Percentiles rank a stretch among this genome's conserved stretches.
phyloP scores from a whole-genome alignment of 2,888 invertebrate species.

The Drosophila neotestacea region DNA sequence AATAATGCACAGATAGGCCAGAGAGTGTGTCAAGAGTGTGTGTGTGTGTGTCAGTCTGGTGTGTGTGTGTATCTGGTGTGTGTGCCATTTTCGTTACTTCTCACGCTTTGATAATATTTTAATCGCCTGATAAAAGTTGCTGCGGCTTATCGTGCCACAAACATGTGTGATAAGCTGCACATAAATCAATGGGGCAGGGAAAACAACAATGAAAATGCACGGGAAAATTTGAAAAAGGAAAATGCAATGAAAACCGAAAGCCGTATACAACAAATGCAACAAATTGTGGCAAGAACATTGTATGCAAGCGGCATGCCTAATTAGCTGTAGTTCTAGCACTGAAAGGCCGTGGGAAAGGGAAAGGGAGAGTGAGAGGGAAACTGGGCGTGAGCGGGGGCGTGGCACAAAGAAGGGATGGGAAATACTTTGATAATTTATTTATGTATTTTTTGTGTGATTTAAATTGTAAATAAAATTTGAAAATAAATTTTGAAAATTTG shows the following conservation, averaged over 20 bases:
- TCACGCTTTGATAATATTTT: constrained; percentile 58
- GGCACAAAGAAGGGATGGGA: no score
- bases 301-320: neutral
- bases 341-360: neutral
- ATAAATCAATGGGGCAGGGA: constrained; percentile 39
- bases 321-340: neutral
- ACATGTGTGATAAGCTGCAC: constrained; percentile 44
- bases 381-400: no score
- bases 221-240: neutral
- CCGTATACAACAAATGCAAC: neutral
- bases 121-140: constrained; percentile 58
- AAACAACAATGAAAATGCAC: constrained; percentile 6
- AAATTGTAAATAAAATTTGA: no score
- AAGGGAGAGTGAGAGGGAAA: neutral
- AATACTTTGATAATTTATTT: no score
- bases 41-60: neutral
- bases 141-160: constrained; percentile 49
- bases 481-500: no score
- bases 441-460: no score
- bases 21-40: constrained; percentile 5
- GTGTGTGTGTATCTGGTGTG: constrained; percentile 18
- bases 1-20: constrained; percentile 38
- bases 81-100: constrained; percentile 34
- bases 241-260: neutral
- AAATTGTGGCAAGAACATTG: neutral